Base-by-base conservation (phyloP, 1,140 invertebrate species). In the Halotydeus destructor region DNA sequence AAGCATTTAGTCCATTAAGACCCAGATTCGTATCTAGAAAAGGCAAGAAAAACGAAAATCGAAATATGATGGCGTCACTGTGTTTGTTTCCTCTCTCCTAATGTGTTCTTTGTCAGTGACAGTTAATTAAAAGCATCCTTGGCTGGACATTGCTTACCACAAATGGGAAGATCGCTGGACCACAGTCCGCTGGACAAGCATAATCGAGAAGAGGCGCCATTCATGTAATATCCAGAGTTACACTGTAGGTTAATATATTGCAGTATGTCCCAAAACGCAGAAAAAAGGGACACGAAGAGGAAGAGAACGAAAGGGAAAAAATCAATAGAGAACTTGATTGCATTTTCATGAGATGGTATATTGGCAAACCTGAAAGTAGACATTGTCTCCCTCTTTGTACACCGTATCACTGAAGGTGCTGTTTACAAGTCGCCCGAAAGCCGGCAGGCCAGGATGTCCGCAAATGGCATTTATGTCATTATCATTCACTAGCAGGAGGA, bases 11-110 rank as follows among this genome's bases (percentile, higher is more conserved):
- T 2, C 52, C 49, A 2, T 45, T 30, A 2, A 50, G 49, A 24
- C 11, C n/a, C 18, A 58, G 30, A 38, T 55, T 56, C 27, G 44
- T 22, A 34, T 52, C 54, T 55, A 38, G 16, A 43, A 38, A 19
- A n/a, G n/a, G 26, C n/a, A 19, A 38, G 34, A 34, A 25, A 41
- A 39, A 30, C 9, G 8, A 18, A 30, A 8, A 39, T 36, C 9
- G 12, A 30, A 9, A 39, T 12, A 25, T 12, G 19, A 36, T 18
- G 19, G 19, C 11, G 1, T n/a, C 11, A 8, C 12, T 38, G 8
- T 14, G 16, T 32, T 14, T 32, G 19, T 12, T 33, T 32, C 12
- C 8, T 12, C 6, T 11, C 12, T 16, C n/a, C 22, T 6, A 39
- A 32, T n/a, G 14, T 11, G 37, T 42, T 2, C 14, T 21, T 16